Conservation (phyloP, 2,888 invertebrate genomes). For the Orchesella flavescens region DNA sequence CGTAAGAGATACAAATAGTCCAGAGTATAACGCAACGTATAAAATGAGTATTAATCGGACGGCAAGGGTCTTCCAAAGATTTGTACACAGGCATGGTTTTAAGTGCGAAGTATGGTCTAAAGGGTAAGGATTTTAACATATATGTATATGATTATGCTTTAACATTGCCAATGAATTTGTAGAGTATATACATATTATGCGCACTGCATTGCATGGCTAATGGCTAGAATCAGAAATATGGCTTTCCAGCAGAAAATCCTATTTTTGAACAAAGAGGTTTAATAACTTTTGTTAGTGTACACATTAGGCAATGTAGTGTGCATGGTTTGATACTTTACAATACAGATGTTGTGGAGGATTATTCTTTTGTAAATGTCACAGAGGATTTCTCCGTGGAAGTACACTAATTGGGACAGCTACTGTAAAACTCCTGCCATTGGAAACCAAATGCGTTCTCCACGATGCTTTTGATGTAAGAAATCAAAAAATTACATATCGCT, state of each 20-base stretch:
- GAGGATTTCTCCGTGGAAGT: slow-evolving; percentile 94
- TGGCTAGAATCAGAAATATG: no score
- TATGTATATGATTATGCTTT: slow-evolving; percentile 13
- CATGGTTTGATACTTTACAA: slow-evolving; percentile 55
- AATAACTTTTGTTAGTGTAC: no score
- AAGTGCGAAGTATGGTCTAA: slow-evolving; percentile 94
- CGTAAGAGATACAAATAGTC: slow-evolving; percentile 89
- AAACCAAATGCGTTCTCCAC: slow-evolving; percentile 90
- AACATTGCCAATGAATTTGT: neutral
- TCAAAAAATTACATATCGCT: no score
- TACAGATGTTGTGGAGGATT: slow-evolving; percentile 66
- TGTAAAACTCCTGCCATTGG: slow-evolving; percentile 91
- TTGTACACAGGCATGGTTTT: slow-evolving; percentile 90
- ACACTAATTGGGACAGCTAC: slow-evolving; percentile 86
- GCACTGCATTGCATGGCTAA: slow-evolving; percentile 21
- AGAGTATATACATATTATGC: neutral
- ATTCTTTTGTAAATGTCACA: slow-evolving; percentile 80
- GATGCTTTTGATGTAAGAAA: slow-evolving; percentile 92
- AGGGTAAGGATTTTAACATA: slow-evolving; percentile 81
- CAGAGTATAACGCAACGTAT: slow-evolving; percentile 88
- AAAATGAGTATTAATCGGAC: slow-evolving; percentile 86
- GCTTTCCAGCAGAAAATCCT: no score
- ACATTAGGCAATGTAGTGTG: slow-evolving; percentile 38
- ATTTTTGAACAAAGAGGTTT: no score
- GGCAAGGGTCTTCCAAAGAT: slow-evolving; percentile 85